Evolutionary conservation across 2,888 invertebrate species (phyloP).

Genomic region (Temnothorax unifasciatus): DNA sequence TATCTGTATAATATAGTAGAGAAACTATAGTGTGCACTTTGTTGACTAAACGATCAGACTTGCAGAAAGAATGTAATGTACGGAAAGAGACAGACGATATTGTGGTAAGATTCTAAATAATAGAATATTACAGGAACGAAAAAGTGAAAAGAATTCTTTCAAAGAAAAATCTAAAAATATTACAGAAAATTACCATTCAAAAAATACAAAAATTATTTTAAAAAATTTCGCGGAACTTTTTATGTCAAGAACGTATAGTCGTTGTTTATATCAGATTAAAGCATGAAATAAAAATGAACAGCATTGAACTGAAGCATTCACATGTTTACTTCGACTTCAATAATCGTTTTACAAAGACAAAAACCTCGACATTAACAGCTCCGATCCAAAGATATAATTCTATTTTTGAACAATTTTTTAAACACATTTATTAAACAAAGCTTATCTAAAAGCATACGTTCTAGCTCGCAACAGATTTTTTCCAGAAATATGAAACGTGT

Average conservation of each 20-base stretch:
- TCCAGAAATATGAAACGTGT: constrained; percentile 11
- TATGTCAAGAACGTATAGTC: neutral
- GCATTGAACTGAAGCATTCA: neutral
- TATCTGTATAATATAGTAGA: too few relatives aligned
- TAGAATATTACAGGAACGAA: too few relatives aligned
- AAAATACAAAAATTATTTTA: too few relatives aligned
- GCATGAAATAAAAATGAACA: neutral
- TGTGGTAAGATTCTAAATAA: too few relatives aligned
- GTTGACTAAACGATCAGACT: too few relatives aligned
- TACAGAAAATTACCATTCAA: too few relatives aligned
- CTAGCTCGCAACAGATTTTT: neutral
- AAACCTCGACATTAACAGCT: neutral
- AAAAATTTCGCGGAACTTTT: neutral
- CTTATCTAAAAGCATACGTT: neutral
- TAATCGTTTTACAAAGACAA: neutral
- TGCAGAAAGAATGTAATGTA: too few relatives aligned
- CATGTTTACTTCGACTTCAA: neutral
- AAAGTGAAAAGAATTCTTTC: too few relatives aligned
- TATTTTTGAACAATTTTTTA: neutral
- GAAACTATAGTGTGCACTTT: too few relatives aligned
- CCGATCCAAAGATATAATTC: neutral
- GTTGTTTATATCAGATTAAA: neutral
- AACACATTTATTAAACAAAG: neutral
- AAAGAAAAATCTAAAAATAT: neutral
- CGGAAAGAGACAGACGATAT: too few relatives aligned